These are phyloP conservation scores for Lepidonotus clava DNA, from an alignment of 2,888 invertebrate genomes.

Conservation along the genomic window DNA sequence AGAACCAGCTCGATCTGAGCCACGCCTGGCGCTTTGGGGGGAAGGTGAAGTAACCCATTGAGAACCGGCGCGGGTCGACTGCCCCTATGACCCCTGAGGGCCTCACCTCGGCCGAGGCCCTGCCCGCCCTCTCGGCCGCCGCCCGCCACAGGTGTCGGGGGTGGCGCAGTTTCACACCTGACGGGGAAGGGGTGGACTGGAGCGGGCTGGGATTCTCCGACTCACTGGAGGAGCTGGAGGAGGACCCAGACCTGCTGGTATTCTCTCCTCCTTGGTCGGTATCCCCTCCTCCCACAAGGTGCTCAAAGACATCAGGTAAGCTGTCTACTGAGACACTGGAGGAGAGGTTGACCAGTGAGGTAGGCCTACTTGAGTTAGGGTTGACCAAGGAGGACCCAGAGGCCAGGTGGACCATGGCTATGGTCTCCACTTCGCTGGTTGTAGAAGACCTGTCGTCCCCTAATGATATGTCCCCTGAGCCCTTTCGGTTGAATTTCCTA, in stretches of 20 bases:
- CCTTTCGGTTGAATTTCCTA: no score
- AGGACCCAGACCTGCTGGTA: not conserved
- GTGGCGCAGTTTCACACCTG: not conserved
- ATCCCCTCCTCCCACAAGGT: no score
- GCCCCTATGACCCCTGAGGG: not conserved
- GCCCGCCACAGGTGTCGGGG: conserved; percentile 1
- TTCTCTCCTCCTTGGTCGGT: no score
- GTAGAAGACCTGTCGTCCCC: no score
- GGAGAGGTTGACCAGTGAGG: no score
- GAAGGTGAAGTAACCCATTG: conserved; percentile 36
- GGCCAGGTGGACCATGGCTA: no score
- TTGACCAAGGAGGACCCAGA: no score
- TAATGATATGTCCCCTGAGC: no score
- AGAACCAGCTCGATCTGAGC: conserved; percentile 4
- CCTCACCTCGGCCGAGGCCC: not conserved
- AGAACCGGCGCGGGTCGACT: not conserved
- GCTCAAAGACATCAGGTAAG: no score
- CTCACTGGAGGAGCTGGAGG: not conserved
- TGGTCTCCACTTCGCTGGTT: no score
- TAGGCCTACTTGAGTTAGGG: no score
- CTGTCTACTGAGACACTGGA: no score
- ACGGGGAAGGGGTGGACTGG: not conserved
- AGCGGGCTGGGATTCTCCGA: not conserved
- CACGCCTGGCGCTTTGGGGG: conserved; percentile 1
- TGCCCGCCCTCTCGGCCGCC: not conserved